Evolutionary conservation across 2,113 vertebrate species (phyloP).

Genomic region (Hypanus sabinus): DNA sequence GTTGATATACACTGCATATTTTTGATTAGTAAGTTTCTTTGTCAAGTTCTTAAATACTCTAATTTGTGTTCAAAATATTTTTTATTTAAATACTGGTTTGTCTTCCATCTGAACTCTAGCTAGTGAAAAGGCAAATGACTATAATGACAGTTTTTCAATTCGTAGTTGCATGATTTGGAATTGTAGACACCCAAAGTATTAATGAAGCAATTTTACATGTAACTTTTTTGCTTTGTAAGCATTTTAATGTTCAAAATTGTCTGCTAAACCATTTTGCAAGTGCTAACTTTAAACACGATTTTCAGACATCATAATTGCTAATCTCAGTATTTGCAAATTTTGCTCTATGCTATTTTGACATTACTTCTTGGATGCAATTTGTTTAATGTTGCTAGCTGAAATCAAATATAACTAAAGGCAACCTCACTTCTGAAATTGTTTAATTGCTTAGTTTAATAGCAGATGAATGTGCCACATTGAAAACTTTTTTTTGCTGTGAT

Average conservation of each 20-base stretch:
- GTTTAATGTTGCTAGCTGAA: neutral
- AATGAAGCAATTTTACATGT: neutral
- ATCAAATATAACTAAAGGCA: neutral
- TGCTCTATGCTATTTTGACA: conserved; percentile 52
- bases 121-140: neutral
- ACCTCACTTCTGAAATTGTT: neutral
- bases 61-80: too few species aligned
- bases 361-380: neutral
- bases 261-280: conserved; percentile 79
- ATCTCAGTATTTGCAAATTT: conserved; percentile 69
- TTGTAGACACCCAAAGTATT: neutral
- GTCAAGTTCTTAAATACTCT: neutral
- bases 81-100: too few species aligned
- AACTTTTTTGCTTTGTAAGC: neutral
- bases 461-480: conserved; percentile 14
- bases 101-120: neutral
- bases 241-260: conserved; percentile 47
- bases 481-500: conserved; percentile 10
- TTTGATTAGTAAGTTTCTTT: neutral
- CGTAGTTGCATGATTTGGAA: neutral
- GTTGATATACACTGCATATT: neutral
- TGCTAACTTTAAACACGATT: conserved; percentile 78
- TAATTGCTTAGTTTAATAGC: neutral
- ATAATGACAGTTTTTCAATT: neutral
- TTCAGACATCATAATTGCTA: conserved; percentile 82